These are phyloP conservation scores for Phylloscopus collybita DNA, from an alignment of 2,797 vertebrate species.

Conservation along the genomic window DNA sequence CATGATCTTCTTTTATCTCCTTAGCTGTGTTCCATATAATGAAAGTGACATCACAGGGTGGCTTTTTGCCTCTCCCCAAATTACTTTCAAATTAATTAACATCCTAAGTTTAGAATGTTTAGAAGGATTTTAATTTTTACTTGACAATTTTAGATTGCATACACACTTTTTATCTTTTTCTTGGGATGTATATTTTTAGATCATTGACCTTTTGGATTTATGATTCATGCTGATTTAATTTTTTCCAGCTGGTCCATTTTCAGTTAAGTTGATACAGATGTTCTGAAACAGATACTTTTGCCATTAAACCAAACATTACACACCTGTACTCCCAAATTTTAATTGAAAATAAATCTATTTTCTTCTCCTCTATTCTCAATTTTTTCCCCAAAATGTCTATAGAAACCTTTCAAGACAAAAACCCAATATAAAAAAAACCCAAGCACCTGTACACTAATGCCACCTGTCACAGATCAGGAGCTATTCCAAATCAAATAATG, in stretches of 20 bases:
- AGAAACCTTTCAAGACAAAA: neutral
- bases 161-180: conserved; percentile 55
- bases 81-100: conserved; percentile 71
- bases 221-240: conserved; percentile 74
- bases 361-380: neutral
- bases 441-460: neutral
- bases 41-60: conserved; percentile 27
- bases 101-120: conserved; percentile 42
- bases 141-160: conserved; percentile 51
- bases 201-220: conserved; percentile 66
- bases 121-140: conserved; percentile 44
- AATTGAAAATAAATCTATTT: neutral
- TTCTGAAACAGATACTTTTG: conserved; percentile 43
- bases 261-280: conserved; percentile 62
- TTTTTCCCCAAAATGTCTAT: neutral
- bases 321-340: conserved; percentile 58
- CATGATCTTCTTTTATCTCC: conserved; percentile 67
- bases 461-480: neutral
- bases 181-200: conserved; percentile 73
- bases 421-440: neutral
- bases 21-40: conserved; percentile 34
- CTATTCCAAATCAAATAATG: neutral
- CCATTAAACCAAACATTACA: conserved; percentile 51
- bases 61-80: conserved; percentile 30
- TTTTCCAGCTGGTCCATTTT: conserved; percentile 72